Evolutionary conservation across 2,888 invertebrate species (phyloP), one percentile per base, ranked within the genome.

Genomic region (Crocallis elinguaria): DNA sequence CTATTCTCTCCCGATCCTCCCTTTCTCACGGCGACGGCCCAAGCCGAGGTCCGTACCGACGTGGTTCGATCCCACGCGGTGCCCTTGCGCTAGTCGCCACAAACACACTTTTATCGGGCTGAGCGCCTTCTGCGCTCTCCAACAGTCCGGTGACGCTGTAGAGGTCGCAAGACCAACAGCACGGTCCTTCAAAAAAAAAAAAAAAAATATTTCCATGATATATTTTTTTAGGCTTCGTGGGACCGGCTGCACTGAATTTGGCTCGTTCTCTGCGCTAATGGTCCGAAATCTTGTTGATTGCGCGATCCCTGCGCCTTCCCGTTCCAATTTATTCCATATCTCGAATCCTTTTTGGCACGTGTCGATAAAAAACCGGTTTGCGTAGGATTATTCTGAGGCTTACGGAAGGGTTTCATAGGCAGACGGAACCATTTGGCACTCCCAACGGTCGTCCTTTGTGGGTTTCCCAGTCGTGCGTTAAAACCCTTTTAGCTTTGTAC

Each of bases 231-330:
- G 30, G 23, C 32, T 7, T 32, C 48, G 25, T 21, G 9, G 30
- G 23, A 11, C 37, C 29, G 48, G 46, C 48, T 52, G 37, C 57
- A 50, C 59, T 52, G 60, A 54, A 54, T 66, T 67, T 64, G 62
- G 61, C 56, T 19, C 21, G 52, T 51, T 44, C 38, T 41, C 32
- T 30, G 39, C 50, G 58, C 56, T 73, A 75, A 77, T 73, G 69
- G 69, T 4, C 63, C 69, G 75, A 75, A 74, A 75, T 73, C 64
- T 64, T 62, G 64, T 68, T 69, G 76, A 78, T 79, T 77, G 73
- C 66, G 49, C 65, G 63, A 75, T 79, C 77, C 77, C 60, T 43
- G 35, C 49, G 37, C 41, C 46, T 49, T 42, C 38, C 70, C 73
- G 25, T 1, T 67, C 60, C 67, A 65, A 55, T 69, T 61, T 61